phyloP scores from a whole-genome alignment of 2,797 vertebrate species.

The Lepidocolaptes lacrymiger region DNA sequence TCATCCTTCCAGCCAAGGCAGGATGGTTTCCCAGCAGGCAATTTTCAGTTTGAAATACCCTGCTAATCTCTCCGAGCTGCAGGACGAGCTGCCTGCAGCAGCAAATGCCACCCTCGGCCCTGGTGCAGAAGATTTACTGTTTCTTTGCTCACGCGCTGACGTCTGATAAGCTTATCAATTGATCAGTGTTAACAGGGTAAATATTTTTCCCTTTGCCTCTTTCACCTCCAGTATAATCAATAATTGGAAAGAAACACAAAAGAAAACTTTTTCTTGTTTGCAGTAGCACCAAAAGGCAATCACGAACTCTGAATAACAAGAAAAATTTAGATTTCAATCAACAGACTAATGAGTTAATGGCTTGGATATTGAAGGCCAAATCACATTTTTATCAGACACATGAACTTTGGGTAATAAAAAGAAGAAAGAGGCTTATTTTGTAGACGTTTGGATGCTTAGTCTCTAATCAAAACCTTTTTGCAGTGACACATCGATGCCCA shows the following conservation, averaged over 20 bases:
- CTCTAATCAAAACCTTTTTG: not conserved
- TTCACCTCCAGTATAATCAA: conserved; percentile 9
- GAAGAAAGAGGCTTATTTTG: not conserved
- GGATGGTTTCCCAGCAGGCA: not conserved
- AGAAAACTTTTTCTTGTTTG: conserved; percentile 42
- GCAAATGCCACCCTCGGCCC: not conserved
- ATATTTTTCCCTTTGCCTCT: not conserved
- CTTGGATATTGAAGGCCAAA: conserved; percentile 11
- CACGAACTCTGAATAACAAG: not conserved
- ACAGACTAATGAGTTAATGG: conserved; percentile 27
- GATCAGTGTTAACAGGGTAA: not conserved
- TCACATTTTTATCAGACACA: not conserved
- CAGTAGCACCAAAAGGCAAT: conserved; percentile 40
- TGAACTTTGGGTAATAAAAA: not conserved
- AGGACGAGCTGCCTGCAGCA: not conserved
- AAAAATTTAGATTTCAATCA: not conserved
- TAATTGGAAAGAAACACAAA: conserved; percentile 21
- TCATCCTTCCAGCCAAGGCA: not conserved
- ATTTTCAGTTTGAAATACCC: not conserved
- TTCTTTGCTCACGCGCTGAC: not conserved
- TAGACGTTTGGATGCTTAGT: not conserved
- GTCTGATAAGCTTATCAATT: conserved; percentile 8
- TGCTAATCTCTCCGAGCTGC: not conserved
- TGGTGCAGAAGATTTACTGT: not conserved
- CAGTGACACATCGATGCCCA: not conserved